Evolutionary conservation across 1,140 invertebrate species (phyloP).

Genomic region (Triops cancriformis): DNA sequence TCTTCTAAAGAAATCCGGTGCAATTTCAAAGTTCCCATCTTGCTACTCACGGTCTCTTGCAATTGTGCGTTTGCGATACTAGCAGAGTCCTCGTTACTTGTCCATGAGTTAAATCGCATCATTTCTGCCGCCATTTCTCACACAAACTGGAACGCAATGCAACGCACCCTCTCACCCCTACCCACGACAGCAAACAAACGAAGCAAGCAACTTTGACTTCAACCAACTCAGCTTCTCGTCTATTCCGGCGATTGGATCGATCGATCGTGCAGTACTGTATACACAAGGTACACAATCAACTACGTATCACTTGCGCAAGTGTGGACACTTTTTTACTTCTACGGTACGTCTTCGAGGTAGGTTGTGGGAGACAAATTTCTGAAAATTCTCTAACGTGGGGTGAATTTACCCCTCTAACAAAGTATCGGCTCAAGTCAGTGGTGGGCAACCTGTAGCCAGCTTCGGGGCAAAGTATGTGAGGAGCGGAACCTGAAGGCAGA

Average conservation of each 20-base stretch:
- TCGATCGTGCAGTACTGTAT: neutral
- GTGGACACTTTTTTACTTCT: neutral
- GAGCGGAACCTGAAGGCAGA: neutral
- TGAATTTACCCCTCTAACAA: too few relatives aligned
- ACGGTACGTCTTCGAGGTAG: neutral
- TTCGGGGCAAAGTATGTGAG: neutral
- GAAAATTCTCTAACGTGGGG: too few relatives aligned
- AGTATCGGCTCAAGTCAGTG: too few relatives aligned
- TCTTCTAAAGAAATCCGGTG: slow-evolving; percentile 31
- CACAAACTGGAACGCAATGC: neutral
- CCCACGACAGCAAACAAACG: neutral
- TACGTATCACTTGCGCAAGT: slow-evolving; percentile 8
- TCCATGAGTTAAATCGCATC: neutral
- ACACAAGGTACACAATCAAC: neutral
- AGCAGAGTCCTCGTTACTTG: slow-evolving; percentile 13
- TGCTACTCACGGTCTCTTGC: slow-evolving; percentile 25
- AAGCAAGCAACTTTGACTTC: neutral
- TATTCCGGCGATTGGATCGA: neutral
- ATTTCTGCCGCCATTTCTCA: neutral
- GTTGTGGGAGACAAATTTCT: too few relatives aligned
- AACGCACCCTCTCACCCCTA: neutral
- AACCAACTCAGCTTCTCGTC: neutral
- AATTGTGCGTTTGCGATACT: neutral
- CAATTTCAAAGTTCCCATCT: slow-evolving; percentile 17
- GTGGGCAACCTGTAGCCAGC: neutral